A percentile compares a stretch with the other conserved stretches of the same genome.
Evolutionary conservation across 2,113 vertebrate genomes (phyloP).

Genomic region (Boleophthalmus pectinirostris): DNA sequence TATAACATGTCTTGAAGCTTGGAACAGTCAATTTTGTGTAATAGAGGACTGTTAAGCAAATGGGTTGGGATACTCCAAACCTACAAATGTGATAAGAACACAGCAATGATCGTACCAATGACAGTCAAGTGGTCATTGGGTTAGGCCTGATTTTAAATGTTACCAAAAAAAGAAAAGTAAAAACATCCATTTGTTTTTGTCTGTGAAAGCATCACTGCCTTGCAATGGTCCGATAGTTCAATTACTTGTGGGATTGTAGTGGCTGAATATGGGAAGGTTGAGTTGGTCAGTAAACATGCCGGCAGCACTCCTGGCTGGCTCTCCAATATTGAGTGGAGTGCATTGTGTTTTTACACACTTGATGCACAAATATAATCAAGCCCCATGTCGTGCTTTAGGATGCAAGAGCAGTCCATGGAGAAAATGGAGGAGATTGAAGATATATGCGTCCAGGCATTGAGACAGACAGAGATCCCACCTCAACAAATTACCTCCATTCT

Average conservation of each 20-base stretch:
- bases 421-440: slow-evolving; percentile 72
- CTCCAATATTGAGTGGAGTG: slow-evolving; percentile 68
- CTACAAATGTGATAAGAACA: not conserved
- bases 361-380: slow-evolving; percentile 79
- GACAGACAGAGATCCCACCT: slow-evolving; percentile 61
- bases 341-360: slow-evolving; percentile 58
- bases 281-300: slow-evolving; percentile 55
- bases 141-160: not conserved
- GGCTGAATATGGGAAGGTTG: slow-evolving; percentile 28
- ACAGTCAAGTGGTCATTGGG: no score
- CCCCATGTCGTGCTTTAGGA: slow-evolving; percentile 47
- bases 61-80: not conserved
- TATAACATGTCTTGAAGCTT: no score
- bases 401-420: slow-evolving; percentile 49
- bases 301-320: slow-evolving; percentile 46
- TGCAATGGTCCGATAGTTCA: not conserved
- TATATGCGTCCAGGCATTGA: slow-evolving; percentile 68
- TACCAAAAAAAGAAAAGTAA: no score
- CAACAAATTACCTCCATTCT: slow-evolving; percentile 60
- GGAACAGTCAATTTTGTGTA: no score
- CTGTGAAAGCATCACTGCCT: not conserved
- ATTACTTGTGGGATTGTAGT: slow-evolving; percentile 39
- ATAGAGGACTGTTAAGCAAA: no score
- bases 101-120: not conserved
- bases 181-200: not conserved